Base-by-base conservation (phyloP, 2,888 invertebrate species). In the Baccha elongata region DNA sequence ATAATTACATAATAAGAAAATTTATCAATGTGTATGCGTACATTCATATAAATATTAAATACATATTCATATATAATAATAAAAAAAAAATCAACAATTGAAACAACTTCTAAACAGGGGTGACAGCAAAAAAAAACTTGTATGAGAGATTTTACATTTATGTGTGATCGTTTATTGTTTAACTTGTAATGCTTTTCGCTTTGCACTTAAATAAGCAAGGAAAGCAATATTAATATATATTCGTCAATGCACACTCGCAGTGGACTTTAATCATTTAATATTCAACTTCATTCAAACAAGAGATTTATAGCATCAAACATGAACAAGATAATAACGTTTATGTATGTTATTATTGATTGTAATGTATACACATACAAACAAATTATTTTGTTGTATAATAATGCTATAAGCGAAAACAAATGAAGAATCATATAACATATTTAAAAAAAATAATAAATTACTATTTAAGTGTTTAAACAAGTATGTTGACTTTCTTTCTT, bases 1-100 rank as follows among this genome's bases (percentile, higher is more conserved):
- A 78, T 83, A 83, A 83, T 78, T 83, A 83, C 62, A 13, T 78
- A 58, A 52, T 83, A 83, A 83, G 83, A 72, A 55, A 76, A 64
- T 83, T 78, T 73, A 83, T 67, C 76, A 68, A 68, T 83, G 76
- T 81, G 58, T 71, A 76, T 67, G 52, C 35, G 58, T 53, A 58
- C 62, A 46, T 68, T 75, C 53, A 68, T 69, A 69, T 35, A 71
- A 46, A 74, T 40, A 69, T 21, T 29, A 35, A 62, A 17, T 50
- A 52, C 13, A 44, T 32, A 60, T 15, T n/a, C n/a, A n/a, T n/a
- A n/a, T n/a, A n/a, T n/a, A n/a, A n/a, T n/a, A n/a, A n/a, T n/a
- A n/a, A 15, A 62, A 46, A 68, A 21, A 52, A 44, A 26, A 23
- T 23, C 6, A 15, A 40, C n/a, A 23, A 37, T 58, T 40, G 55